A percentile compares a stretch with the other conserved stretches of the same genome.
Conservation (phyloP, 2,888 invertebrate species). For the Acleris literana region DNA sequence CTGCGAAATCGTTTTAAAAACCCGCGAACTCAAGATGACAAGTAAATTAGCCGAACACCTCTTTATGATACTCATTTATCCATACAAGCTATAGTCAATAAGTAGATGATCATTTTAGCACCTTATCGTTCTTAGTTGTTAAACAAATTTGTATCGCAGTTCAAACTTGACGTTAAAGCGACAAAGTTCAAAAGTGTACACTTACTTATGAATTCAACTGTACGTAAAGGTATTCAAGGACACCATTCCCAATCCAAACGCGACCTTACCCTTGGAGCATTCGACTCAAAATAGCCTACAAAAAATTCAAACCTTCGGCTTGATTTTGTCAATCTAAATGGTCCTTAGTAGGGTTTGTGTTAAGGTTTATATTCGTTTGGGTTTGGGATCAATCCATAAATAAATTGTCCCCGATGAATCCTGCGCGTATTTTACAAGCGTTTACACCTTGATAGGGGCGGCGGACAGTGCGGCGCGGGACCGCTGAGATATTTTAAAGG, state of each 20-base stretch:
- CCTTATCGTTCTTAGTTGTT: background rate
- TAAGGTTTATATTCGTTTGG: slow-evolving; percentile 13
- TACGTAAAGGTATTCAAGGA: slow-evolving; percentile 15
- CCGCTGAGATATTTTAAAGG: background rate
- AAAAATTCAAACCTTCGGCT: background rate
- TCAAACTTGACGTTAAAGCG: background rate
- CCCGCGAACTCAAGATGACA: slow-evolving; percentile 25
- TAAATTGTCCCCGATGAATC: slow-evolving; percentile 36
- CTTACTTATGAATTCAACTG: no score
- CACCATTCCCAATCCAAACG: background rate
- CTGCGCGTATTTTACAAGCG: slow-evolving; percentile 37
- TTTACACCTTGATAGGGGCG: slow-evolving; percentile 31
- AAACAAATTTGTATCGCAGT: background rate
- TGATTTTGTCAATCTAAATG: background rate
- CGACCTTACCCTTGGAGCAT: background rate
- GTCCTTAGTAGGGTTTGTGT: background rate
- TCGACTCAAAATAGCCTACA: slow-evolving; percentile 7
- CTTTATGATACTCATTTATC: slow-evolving; percentile 34
- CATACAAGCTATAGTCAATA: slow-evolving; percentile 4
- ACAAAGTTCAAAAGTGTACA: background rate
- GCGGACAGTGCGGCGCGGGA: slow-evolving; percentile 5
- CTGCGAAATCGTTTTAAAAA: slow-evolving; percentile 30
- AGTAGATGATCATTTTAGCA: background rate
- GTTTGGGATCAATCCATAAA: slow-evolving; percentile 28
- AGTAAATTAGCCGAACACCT: slow-evolving; percentile 35